A percentile compares a stretch with the other conserved stretches of the same genome.
These are phyloP conservation scores for Ryuthela nishihirai DNA, from an alignment of 2,888 invertebrate species.

Conservation along the genomic window DNA sequence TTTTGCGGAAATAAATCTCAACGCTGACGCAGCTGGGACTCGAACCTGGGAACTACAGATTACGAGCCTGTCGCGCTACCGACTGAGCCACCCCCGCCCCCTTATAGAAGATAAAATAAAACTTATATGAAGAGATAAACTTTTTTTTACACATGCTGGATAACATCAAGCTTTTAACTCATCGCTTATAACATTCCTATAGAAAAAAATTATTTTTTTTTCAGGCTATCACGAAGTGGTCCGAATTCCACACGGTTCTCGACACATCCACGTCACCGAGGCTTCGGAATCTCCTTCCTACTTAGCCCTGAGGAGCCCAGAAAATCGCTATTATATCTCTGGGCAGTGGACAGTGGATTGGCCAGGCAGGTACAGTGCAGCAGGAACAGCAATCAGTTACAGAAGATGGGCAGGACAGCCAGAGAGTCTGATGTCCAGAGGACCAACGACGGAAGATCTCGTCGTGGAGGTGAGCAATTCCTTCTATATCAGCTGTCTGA, in stretches of 20 bases:
- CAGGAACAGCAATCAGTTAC: slow-evolving; percentile 28
- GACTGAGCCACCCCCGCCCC: too few species aligned
- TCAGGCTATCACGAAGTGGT: slow-evolving; percentile 33
- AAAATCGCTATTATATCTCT: slow-evolving; percentile 7
- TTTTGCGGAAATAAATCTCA: too few species aligned
- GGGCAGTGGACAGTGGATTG: slow-evolving; percentile 32
- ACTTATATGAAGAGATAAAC: too few species aligned
- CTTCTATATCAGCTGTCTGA: too few species aligned
- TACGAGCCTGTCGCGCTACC: too few species aligned
- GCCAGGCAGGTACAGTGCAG: slow-evolving; percentile 32
- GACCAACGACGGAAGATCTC: slow-evolving; percentile 18
- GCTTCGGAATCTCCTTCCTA: slow-evolving; percentile 14
- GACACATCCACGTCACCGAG: slow-evolving; percentile 27
- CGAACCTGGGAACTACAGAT: too few species aligned
- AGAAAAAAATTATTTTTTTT: neutral
- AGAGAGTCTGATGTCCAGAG: slow-evolving; percentile 18
- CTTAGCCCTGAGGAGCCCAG: slow-evolving; percentile 16
- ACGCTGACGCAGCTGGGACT: too few species aligned
- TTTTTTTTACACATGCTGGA: too few species aligned
- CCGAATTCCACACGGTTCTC: slow-evolving; percentile 18
- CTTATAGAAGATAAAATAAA: too few species aligned
- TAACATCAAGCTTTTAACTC: too few species aligned
- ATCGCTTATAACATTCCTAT: too few species aligned
- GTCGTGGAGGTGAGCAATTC: slow-evolving; percentile 27
- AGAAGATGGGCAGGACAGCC: slow-evolving; percentile 25